Base-by-base conservation (phyloP, 1,140 invertebrate genomes). In the Drosophila pallidifrons region DNA sequence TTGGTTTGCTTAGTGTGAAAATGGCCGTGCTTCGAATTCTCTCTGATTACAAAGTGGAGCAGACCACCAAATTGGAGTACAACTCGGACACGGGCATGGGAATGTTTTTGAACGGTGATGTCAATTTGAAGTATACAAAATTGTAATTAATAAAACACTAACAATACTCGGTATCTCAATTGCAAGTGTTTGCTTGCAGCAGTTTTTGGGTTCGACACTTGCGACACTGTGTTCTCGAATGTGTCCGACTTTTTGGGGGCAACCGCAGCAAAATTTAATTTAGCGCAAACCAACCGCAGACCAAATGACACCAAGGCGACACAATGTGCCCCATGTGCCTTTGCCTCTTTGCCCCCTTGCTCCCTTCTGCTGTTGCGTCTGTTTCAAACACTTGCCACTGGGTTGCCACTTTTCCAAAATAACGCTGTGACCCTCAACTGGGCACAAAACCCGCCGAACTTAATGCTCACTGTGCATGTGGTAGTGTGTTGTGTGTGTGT, bases 251-350 rank as follows among this genome's bases (percentile, higher is more conserved):
- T 82, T 82, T 82, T 77, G 77, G 77, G 78, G 77, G 20, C 80
- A 74, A 72, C 67, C 73, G 77, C 71, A 72, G 38, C 80, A 49
- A 88, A 88, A 88, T 88, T 88, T 88, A 88, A 88, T 88, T 88
- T 88, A 89, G 83, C 83, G 81, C 83, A 89, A 88, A 73, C 81
- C 85, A 82, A 81, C 81, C 85, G 68, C 85, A 89, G 85, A 89
- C 81, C 85, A 68, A 83, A 77, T 88, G 77, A 80, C 80, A 88
- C 77, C 72, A 77, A 77, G 63, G 35, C 59, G 35, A 54, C 68
- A 35, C 58, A 57, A 20, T 28, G 20, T 64, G 13, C 16, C 46
- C 41, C 58, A 38, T 8, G 35, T 51, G 6, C 6, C 28, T 10
- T 25, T 25, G 20, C 20, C 20, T 25, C 20, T 25, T 25, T 25